Evolutionary conservation across 2,797 vertebrate species (phyloP).

Genomic region (Orientallactaga sibirica): DNA sequence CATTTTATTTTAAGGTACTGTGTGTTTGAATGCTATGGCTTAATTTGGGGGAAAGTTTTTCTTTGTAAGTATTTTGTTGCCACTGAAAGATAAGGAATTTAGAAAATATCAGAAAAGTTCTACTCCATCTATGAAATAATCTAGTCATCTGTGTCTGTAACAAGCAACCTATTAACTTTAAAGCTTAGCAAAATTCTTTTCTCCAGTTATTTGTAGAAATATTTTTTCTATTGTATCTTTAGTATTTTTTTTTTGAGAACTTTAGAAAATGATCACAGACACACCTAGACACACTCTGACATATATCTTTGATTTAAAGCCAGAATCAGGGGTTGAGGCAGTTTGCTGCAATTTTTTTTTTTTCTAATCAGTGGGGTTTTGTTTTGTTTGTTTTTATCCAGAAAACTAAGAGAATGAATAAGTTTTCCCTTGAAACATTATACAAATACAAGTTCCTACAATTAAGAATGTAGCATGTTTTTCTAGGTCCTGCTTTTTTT

Average conservation of each 20-base stretch:
- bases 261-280: constrained; percentile 53
- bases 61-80: constrained; percentile 59
- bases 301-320: constrained; percentile 65
- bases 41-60: constrained; percentile 63
- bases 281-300: constrained; percentile 44
- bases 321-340: not conserved
- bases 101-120: constrained; percentile 68
- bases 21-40: constrained; percentile 73
- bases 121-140: constrained; percentile 66
- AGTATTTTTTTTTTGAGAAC: not conserved
- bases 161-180: not conserved
- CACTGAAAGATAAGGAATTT: constrained; percentile 75
- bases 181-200: constrained; percentile 55
- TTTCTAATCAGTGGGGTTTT: not conserved
- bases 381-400: not conserved
- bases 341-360: not conserved
- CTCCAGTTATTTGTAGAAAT: not conserved
- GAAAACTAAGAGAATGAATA: constrained; percentile 59
- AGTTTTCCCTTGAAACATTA: constrained; percentile 73
- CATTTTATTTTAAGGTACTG: constrained; percentile 85
- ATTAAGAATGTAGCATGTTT: constrained; percentile 80
- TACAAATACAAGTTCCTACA: constrained; percentile 68
- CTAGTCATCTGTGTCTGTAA: not conserved
- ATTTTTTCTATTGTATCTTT: not conserved
- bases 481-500: not conserved